These are phyloP conservation scores for Melanaphis sacchari DNA, from an alignment of 1,140 invertebrate genomes.

Conservation along the genomic window DNA sequence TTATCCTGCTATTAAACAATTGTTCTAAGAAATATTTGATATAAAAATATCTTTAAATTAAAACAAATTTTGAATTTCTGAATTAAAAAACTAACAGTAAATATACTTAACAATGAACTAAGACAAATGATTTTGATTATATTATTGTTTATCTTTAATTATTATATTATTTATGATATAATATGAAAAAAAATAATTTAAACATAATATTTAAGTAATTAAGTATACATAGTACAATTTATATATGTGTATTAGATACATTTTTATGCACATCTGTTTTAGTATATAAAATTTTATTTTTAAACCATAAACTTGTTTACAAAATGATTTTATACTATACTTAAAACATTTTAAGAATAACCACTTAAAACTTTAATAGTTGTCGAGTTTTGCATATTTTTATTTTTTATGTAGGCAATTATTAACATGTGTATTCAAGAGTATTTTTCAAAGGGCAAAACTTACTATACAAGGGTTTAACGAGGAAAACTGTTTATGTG, in stretches of 20 bases:
- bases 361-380: not conserved
- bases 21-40: no score
- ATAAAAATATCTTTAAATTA: no score
- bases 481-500: not conserved
- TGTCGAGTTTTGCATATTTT: not conserved
- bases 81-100: no score
- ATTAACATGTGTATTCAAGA: not conserved
- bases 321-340: not conserved
- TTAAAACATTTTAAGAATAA: not conserved
- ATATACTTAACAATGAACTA: no score
- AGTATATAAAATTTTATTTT: not conserved
- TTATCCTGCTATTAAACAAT: not conserved
- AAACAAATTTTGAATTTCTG: no score
- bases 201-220: no score
- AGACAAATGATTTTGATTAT: no score
- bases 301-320: not conserved
- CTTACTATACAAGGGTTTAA: not conserved
- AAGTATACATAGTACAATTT: not conserved
- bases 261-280: not conserved
- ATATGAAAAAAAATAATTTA: no score
- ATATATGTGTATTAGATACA: not conserved
- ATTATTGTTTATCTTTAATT: no score
- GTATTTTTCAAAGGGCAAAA: not conserved
- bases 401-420: not conserved
- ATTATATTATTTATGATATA: no score